Evolutionary conservation across 2,797 vertebrate genomes (phyloP).

Genomic region (Lepilemur septentrionalis): DNA sequence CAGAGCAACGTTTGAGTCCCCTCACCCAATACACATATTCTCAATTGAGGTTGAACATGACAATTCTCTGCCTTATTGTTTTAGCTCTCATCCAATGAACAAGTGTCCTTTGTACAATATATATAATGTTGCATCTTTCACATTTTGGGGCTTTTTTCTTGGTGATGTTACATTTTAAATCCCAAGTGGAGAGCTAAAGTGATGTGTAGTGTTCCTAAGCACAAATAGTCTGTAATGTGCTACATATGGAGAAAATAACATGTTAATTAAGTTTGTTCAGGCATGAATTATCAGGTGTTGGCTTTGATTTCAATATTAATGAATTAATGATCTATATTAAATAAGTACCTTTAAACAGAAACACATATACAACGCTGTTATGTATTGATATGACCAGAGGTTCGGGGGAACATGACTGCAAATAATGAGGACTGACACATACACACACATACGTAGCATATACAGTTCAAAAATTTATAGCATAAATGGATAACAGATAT

Average conservation of each 20-base stretch:
- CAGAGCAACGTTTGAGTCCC: not conserved
- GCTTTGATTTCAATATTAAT: not conserved
- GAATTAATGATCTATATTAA: not conserved
- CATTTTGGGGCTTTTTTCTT: not conserved
- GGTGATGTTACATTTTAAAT: not conserved
- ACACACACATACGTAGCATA: not conserved
- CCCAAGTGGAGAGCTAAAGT: not conserved
- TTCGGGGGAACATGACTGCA: not conserved
- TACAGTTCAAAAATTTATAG: not conserved
- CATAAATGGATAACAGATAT: not conserved
- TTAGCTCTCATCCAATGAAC: not conserved
- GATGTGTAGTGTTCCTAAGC: not conserved
- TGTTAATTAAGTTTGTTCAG: not conserved
- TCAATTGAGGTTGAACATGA: too few species aligned
- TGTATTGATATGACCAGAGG: not conserved
- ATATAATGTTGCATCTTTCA: not conserved
- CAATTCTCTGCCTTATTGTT: not conserved
- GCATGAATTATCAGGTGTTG: not conserved
- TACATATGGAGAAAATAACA: not conserved
- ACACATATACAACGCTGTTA: not conserved
- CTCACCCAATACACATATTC: not conserved
- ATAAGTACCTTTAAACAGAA: not conserved
- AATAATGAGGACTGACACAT: not conserved
- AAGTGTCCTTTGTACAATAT: not conserved
- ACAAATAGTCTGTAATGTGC: not conserved